phyloP scores from a whole-genome alignment of 2,888 invertebrate species.

The Eretmocerus hayati region DNA sequence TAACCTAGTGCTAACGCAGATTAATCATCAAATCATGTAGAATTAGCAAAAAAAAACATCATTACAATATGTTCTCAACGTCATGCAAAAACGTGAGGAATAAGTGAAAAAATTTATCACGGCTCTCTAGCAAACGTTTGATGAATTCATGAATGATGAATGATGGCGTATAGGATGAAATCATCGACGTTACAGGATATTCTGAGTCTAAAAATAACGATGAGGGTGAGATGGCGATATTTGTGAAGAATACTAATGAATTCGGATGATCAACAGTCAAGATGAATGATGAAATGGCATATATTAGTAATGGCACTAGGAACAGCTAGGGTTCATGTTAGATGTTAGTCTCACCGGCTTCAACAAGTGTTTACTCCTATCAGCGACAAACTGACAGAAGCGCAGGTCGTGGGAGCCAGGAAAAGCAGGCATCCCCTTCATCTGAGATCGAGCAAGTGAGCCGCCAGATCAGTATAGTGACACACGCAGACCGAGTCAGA shows the following conservation, averaged over 20 bases:
- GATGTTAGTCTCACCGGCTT: conserved; percentile 77
- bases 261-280: conserved; percentile 8
- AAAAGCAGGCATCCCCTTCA: conserved; percentile 87
- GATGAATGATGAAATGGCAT: conserved; percentile 27
- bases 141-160: too few species aligned
- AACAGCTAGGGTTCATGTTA: conserved; percentile 43
- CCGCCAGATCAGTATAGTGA: conserved; percentile 46
- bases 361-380: conserved; percentile 93
- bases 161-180: too few species aligned
- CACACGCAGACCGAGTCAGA: conserved; percentile 43
- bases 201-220: conserved; percentile 9
- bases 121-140: too few species aligned
- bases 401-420: conserved; percentile 92
- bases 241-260: conserved; percentile 1
- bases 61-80: too few species aligned
- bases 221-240: not conserved
- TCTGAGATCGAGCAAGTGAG: conserved; percentile 57
- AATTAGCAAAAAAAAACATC: too few species aligned
- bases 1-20: too few species aligned
- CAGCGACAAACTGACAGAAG: conserved; percentile 93
- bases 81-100: too few species aligned
- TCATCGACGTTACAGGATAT: too few species aligned
- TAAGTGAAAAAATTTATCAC: too few species aligned
- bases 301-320: conserved; percentile 34
- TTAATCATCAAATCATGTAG: too few species aligned